phyloP scores from a whole-genome alignment of 2,888 invertebrate species.

The Cyrtodaria siliqua region DNA sequence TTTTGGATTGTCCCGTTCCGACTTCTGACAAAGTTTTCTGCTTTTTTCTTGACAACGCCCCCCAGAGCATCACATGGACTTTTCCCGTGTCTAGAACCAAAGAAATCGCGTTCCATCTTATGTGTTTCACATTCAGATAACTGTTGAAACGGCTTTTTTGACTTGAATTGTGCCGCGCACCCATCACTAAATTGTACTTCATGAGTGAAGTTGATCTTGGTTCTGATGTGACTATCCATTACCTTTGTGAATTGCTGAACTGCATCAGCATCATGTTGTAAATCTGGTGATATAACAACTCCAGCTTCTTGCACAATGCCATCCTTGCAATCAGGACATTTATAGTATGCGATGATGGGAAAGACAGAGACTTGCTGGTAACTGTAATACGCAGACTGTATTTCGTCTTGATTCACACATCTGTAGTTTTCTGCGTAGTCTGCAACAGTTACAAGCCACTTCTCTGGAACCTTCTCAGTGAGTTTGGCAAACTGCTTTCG shows the following conservation, averaged over 20 bases:
- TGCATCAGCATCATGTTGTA: constrained; percentile 22
- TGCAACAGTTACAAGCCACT: constrained; percentile 4
- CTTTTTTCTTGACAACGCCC: constrained; percentile 10
- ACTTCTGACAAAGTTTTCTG: not conserved
- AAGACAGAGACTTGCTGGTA: constrained; percentile 18
- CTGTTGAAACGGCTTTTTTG: constrained; percentile 5
- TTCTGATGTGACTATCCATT: constrained; percentile 8
- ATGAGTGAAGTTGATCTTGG: not conserved
- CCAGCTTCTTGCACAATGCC: constrained; percentile 17
- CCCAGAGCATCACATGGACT: not conserved
- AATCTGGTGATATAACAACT: constrained; percentile 23
- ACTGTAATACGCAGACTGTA: constrained; percentile 22
- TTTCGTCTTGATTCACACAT: constrained; percentile 24
- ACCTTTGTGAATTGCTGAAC: constrained; percentile 11
- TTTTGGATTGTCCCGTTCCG: constrained; percentile 4
- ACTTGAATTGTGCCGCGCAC: constrained; percentile 12
- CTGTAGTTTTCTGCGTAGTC: constrained; percentile 39
- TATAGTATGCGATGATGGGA: constrained; percentile 11
- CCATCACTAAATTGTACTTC: constrained; percentile 19
- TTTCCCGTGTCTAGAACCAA: constrained; percentile 19
- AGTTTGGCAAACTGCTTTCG: constrained; percentile 11
- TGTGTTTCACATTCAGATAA: not conserved
- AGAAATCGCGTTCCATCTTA: not conserved
- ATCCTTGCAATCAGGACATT: constrained; percentile 5
- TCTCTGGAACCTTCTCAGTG: constrained; percentile 14